Conservation (phyloP, 2,888 invertebrate species). For the Oscheius sp. region DNA sequence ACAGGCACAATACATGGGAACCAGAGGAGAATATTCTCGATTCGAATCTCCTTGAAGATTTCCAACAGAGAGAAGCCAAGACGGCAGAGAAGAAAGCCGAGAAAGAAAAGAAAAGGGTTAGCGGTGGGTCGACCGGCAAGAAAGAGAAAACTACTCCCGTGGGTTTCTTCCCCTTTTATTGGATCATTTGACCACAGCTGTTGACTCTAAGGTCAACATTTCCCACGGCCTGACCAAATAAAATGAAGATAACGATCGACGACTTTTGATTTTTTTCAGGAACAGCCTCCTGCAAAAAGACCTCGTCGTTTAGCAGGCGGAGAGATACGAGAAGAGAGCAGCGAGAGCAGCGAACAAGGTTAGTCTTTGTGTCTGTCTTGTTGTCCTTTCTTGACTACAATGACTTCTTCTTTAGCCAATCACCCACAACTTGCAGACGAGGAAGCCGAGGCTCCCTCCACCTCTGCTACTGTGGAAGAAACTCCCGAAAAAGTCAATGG, state of each 20-base stretch:
- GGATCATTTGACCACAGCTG: no score
- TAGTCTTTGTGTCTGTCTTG: neutral
- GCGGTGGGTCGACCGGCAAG: slow-evolving; percentile 1
- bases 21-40: slow-evolving; percentile 59
- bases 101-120: slow-evolving; percentile 5
- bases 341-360: slow-evolving; percentile 35
- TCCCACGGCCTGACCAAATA: neutral
- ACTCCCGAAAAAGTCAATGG: no score
- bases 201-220: no score
- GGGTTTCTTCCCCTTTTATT: neutral
- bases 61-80: slow-evolving; percentile 31
- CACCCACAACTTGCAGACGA: slow-evolving; percentile 9
- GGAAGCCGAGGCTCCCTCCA: slow-evolving; percentile 17
- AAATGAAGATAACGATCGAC: neutral
- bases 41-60: slow-evolving; percentile 48
- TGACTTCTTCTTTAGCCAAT: neutral
- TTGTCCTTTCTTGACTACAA: neutral
- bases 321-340: slow-evolving; percentile 41
- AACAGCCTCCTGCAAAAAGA: slow-evolving; percentile 22
- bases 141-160: slow-evolving; percentile 11
- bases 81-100: slow-evolving; percentile 19
- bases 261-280: neutral
- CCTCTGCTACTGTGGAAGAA: slow-evolving; percentile 6
- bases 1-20: slow-evolving; percentile 57
- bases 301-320: slow-evolving; percentile 40